These are phyloP conservation scores for Emydoidea blandingii DNA, from an alignment of 2,797 vertebrate species.

Conservation along the genomic window DNA sequence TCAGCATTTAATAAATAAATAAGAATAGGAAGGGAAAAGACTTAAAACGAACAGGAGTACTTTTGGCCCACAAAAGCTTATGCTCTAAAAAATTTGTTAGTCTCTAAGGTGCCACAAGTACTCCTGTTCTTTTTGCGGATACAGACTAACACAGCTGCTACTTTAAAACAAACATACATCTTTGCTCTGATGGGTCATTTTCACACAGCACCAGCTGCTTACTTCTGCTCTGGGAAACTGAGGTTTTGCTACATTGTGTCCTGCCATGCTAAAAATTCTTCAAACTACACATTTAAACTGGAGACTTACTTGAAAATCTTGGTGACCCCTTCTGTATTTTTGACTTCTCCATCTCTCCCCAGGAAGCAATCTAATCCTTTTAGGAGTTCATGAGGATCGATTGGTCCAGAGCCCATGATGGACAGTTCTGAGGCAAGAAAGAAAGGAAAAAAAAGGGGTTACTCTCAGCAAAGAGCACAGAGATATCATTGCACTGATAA, in stretches of 20 bases:
- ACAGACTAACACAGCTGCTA: too few species aligned
- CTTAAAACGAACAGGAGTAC: not conserved
- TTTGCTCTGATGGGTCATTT: not conserved
- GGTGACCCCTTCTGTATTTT: slow-evolving; percentile 92
- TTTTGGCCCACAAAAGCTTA: too few species aligned
- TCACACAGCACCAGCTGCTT: not conserved
- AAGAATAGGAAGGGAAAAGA: not conserved
- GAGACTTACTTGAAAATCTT: slow-evolving; percentile 91
- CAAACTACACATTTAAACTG: not conserved
- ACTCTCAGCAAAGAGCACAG: not conserved
- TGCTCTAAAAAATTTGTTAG: too few species aligned
- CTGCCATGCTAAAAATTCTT: not conserved
- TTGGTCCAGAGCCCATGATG: slow-evolving; percentile 92
- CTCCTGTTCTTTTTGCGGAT: too few species aligned
- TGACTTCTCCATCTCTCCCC: slow-evolving; percentile 94
- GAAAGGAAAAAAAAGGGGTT: not conserved
- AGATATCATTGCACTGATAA: not conserved
- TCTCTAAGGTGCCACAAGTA: too few species aligned
- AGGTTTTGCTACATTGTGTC: not conserved
- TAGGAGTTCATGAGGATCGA: slow-evolving; percentile 95
- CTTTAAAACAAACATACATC: not conserved
- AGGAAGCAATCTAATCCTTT: slow-evolving; percentile 93
- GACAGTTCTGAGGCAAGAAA: not conserved
- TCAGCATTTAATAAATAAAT: not conserved
- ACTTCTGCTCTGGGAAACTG: not conserved